Evolutionary conservation across 2,113 vertebrate genomes (phyloP), one percentile per base, ranked within the genome.

Genomic region (Micronycteris hirsuta): DNA sequence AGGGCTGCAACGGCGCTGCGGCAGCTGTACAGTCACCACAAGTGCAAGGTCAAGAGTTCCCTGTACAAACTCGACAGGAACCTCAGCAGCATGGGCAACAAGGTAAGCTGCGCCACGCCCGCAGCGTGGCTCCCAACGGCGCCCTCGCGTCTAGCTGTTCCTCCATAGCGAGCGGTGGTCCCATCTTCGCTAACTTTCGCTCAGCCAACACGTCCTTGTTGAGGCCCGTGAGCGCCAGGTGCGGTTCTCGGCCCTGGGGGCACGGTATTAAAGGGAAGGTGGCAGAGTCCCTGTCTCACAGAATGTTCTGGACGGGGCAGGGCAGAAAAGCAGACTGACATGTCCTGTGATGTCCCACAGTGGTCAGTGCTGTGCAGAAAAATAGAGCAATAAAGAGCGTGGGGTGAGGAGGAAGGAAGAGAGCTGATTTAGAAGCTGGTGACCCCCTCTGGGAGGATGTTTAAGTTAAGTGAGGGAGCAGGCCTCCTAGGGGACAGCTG

Each of bases 21-120:
- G 86, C 38, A 96, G 33, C 0, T 13, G 20, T 24, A 20, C 41
- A 28, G 4, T 2, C 31, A 31, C 0, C 49, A 36, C 10, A 4
- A 0, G 0, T 93, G 90, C 38, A 12, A 38, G 26, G 22, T 4
- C 1, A 15, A 0, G 2, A 0, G 0, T 0, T 0, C 0, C 1
- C 82, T 98, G n/a, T 7, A 2, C 2, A 71, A 8, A 0, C 3
- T 98, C 10, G 17, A 22, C 49, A 1, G 65, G 94, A 97, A 97
- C 94, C 4, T 98, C 93, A 4, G 2, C 1, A 0, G 0, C 0
- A 17, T 97, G 41, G 0, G 14, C 1, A 4, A 0, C 1, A 0
- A 0, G 74, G 90, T 49, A 13, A 96, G 70, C 28, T 15, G 14
- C 15, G 0, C 15, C 20, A 1, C 7, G 16, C 31, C 0, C 2